phyloP scores from a whole-genome alignment of 2,888 invertebrate genomes.

The Eugnorisma glareosa region DNA sequence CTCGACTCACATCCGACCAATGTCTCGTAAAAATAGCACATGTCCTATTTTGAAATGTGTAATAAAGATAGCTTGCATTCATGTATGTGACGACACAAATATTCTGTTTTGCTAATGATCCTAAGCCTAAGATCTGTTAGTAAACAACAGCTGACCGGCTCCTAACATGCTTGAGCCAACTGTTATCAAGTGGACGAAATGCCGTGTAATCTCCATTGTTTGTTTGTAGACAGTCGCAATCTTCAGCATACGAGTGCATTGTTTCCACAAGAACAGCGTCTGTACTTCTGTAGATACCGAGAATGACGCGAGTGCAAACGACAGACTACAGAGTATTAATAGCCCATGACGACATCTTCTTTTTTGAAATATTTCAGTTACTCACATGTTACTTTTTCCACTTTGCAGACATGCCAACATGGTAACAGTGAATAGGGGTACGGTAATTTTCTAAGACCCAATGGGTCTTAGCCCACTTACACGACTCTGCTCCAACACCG shows the following conservation, averaged over 20 bases:
- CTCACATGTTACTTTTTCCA: background rate
- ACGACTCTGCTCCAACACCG: no score
- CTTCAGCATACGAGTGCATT: constrained; percentile 36
- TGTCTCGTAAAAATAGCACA: constrained; percentile 78
- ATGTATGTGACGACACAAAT: constrained; percentile 22
- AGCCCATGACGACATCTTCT: background rate
- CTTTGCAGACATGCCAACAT: background rate
- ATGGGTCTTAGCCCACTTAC: no score
- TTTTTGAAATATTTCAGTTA: constrained; percentile 19
- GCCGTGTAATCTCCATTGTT: constrained; percentile 45
- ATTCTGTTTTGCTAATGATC: constrained; percentile 17
- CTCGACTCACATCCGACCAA: constrained; percentile 73
- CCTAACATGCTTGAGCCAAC: constrained; percentile 4
- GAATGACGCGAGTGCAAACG: constrained; percentile 17
- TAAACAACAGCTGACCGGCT: constrained; percentile 36
- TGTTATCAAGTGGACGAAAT: constrained; percentile 39
- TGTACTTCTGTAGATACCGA: constrained; percentile 5
- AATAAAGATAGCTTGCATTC: constrained; percentile 40
- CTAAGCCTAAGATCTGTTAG: constrained; percentile 13
- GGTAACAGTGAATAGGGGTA: no score
- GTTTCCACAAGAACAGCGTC: constrained; percentile 33
- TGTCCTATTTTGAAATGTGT: constrained; percentile 59
- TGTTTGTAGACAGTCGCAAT: constrained; percentile 43
- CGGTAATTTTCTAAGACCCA: background rate
- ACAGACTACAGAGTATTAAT: constrained; percentile 19